These are phyloP conservation scores for Procavia capensis DNA, from an alignment of 2,113 vertebrate species.

Conservation along the genomic window DNA sequence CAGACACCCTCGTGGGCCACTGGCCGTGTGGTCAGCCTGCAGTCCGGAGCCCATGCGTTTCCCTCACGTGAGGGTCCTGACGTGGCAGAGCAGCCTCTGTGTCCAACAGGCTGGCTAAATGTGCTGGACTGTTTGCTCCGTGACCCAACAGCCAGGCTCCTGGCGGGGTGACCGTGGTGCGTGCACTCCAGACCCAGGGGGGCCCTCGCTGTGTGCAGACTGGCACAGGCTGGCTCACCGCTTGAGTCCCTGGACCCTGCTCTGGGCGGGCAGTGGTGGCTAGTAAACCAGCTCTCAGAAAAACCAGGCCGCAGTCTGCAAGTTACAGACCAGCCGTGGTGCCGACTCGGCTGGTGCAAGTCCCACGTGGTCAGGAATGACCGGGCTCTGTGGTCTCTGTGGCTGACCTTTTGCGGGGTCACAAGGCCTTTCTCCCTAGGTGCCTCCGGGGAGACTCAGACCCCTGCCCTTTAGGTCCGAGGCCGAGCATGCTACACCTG, in stretches of 20 bases:
- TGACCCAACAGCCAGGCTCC: background rate
- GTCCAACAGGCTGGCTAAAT: background rate
- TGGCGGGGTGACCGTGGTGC: accelerated
- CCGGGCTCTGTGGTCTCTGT: too few relatives aligned
- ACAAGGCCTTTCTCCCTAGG: too few relatives aligned
- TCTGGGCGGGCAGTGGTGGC: background rate
- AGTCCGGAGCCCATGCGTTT: accelerated
- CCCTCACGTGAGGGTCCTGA: accelerated
- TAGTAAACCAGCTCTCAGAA: background rate
- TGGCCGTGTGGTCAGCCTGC: too few relatives aligned
- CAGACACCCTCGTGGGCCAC: background rate
- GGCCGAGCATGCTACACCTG: too few relatives aligned
- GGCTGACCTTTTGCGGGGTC: too few relatives aligned
- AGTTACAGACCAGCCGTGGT: too few relatives aligned
- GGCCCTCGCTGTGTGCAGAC: too few relatives aligned
- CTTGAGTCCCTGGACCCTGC: background rate
- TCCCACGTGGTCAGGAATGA: too few relatives aligned
- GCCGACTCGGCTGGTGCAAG: too few relatives aligned
- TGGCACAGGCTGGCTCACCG: background rate
- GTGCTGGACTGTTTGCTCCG: background rate
- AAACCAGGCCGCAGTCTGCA: too few relatives aligned
- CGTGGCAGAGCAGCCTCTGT: accelerated
- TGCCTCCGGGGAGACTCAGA: too few relatives aligned
- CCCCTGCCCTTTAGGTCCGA: too few relatives aligned
- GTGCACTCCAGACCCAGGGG: background rate